A percentile compares a stretch with the other conserved stretches of the same genome.
These are phyloP conservation scores for Myotis daubentonii DNA, from an alignment of 2,797 vertebrate genomes.

Conservation along the genomic window DNA sequence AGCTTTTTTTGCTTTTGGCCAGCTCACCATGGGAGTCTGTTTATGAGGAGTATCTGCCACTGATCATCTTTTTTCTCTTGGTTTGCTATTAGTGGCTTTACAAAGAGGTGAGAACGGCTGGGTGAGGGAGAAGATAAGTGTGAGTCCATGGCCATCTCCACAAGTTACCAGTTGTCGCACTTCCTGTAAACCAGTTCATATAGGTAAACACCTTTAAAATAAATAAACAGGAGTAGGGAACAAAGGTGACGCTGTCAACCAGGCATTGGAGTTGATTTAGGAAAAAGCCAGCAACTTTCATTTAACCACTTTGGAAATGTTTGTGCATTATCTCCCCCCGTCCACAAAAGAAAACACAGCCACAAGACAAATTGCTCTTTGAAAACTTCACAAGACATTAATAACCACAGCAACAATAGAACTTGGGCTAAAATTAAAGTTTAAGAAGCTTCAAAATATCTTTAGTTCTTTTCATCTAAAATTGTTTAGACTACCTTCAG, in stretches of 20 bases:
- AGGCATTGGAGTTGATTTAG: not conserved
- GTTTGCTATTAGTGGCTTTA: not conserved
- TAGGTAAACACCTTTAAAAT: not conserved
- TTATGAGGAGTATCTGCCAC: not conserved
- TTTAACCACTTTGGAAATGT: not conserved
- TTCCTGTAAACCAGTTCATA: not conserved
- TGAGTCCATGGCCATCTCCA: not conserved
- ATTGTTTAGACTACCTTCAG: conserved; percentile 65
- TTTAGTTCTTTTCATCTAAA: conserved; percentile 59
- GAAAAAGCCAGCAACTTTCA: conserved; percentile 11
- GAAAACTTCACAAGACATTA: conserved; percentile 20
- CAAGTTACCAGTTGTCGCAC: not conserved
- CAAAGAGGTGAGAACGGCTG: not conserved
- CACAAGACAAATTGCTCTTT: conserved; percentile 15
- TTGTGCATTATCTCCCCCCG: not conserved
- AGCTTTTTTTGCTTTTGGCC: not conserved
- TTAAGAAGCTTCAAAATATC: conserved; percentile 33
- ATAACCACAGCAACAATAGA: not conserved
- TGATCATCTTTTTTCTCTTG: not conserved
- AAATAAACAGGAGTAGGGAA: not conserved
- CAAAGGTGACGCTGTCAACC: not conserved
- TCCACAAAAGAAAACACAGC: conserved; percentile 31
- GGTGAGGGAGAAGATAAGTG: not conserved
- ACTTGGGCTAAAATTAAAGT: conserved; percentile 19
- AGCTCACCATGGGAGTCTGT: not conserved